Conservation (phyloP, 2,113 vertebrate species). For the Noturus placidus region DNA sequence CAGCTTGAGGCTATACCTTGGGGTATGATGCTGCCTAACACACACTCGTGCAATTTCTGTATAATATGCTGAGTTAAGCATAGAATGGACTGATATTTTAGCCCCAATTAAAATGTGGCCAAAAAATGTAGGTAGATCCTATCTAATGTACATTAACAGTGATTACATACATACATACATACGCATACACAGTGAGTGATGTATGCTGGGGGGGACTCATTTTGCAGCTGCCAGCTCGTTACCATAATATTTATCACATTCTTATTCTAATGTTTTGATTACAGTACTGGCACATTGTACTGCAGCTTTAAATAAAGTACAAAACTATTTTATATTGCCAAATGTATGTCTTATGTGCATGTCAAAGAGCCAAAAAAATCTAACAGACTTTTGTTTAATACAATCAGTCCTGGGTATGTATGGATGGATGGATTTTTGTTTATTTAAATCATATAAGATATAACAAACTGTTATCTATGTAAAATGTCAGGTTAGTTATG, state of each 20-base stretch:
- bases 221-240: too few relatives aligned
- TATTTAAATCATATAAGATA: too few relatives aligned
- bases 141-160: background rate
- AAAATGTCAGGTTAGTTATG: too few relatives aligned
- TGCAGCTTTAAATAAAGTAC: too few relatives aligned
- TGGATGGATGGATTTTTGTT: too few relatives aligned
- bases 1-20: background rate
- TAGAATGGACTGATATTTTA: background rate
- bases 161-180: too few relatives aligned
- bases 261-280: background rate
- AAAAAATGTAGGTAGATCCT: background rate
- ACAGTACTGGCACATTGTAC: background rate
- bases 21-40: background rate
- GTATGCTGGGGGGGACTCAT: too few relatives aligned
- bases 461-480: too few relatives aligned
- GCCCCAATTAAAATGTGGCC: background rate
- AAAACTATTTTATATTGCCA: background rate
- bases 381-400: background rate
- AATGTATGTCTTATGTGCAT: background rate
- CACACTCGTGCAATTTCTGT: background rate
- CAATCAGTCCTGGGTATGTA: background rate
- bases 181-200: too few relatives aligned
- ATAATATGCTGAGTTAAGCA: slow-evolving; percentile 27
- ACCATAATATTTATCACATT: background rate
- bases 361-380: background rate